A percentile compares a stretch with the other conserved stretches of the same genome.
Evolutionary conservation across 2,888 invertebrate species (phyloP).

Genomic region (Pheosia gnoma): DNA sequence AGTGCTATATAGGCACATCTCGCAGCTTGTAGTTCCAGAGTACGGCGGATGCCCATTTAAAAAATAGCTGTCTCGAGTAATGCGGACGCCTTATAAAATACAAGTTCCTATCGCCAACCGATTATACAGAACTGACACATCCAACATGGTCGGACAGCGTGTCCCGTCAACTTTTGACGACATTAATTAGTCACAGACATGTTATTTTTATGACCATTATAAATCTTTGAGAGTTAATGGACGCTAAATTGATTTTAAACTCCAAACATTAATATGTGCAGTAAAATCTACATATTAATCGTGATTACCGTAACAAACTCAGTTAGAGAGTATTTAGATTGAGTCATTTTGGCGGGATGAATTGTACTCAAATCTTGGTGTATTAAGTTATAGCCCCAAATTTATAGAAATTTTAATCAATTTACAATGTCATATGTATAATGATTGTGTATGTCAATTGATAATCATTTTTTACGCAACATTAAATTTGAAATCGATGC

Average conservation of each 20-base stretch:
- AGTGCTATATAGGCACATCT: too few relatives aligned
- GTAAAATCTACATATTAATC: slow-evolving; percentile 18
- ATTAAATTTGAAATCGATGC: too few relatives aligned
- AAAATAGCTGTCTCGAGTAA: neutral
- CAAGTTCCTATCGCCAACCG: neutral
- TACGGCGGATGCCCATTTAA: neutral
- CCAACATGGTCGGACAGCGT: slow-evolving; percentile 4
- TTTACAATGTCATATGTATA: too few relatives aligned
- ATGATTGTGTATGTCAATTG: too few relatives aligned
- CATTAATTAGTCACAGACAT: slow-evolving; percentile 16
- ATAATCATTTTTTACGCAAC: too few relatives aligned
- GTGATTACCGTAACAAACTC: slow-evolving; percentile 10
- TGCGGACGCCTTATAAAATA: neutral
- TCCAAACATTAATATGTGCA: slow-evolving; percentile 28
- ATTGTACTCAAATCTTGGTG: too few relatives aligned
- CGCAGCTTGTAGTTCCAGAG: too few relatives aligned
- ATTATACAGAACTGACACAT: slow-evolving; percentile 2
- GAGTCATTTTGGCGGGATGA: neutral
- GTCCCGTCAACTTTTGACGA: slow-evolving; percentile 5
- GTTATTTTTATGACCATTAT: slow-evolving; percentile 31
- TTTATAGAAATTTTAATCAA: too few relatives aligned
- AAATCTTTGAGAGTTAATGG: slow-evolving; percentile 32
- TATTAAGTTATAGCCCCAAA: too few relatives aligned
- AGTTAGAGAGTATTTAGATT: neutral
- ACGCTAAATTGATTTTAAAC: slow-evolving; percentile 38